Base-by-base conservation (phyloP, 64 coral and sea anemone species). In the Actinia tenebrosa region DNA sequence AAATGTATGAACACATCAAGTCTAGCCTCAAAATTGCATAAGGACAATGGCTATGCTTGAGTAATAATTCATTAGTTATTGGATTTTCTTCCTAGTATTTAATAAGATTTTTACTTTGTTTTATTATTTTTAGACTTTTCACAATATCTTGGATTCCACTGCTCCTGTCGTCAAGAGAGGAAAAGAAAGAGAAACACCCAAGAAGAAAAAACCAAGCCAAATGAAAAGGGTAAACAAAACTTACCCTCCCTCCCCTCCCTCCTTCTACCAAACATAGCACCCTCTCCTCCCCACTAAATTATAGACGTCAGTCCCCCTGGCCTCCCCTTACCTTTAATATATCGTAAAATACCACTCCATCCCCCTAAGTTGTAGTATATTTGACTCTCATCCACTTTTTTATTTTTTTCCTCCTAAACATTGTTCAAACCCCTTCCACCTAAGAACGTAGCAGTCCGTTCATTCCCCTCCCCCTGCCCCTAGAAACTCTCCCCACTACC, bases 171-270 rank as follows among this genome's bases (percentile, higher is more conserved):
- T 94, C 15, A 94, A 92, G 43, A 88, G 92, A 71, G 93, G 96
- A 58, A 98, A 98, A 88, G 96, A 98, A 77, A 89, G 93, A 80
- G 96, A 98, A 85, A 82, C 68, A 86, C 96, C 96, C 68, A 89
- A 88, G 63, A 66, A 66, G 63, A 66, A 66, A 23, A 98, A 98
- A 79, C 92, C 96, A 75, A 94, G 89, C 59, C 89, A 90, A 27
- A 84, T 98, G 61, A 94, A 94, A 54, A 98, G 91, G 90, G 96
- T 98, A 72, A 23, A 20, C 0, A 50, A 50, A 42, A 7, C 4
- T 7, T 15, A 1, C 20, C 1, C 18, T 19, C 15, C 60, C 16
- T 15, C 15, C 60, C 16, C 4, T 1, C 60, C 16, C 60, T 37
- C 1, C 30, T 37, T 37, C 30, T 37, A 37, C 60, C 18, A 3